phyloP scores from a whole-genome alignment of 1,140 invertebrate species.

The Aphaenogaster ashmeadi region DNA sequence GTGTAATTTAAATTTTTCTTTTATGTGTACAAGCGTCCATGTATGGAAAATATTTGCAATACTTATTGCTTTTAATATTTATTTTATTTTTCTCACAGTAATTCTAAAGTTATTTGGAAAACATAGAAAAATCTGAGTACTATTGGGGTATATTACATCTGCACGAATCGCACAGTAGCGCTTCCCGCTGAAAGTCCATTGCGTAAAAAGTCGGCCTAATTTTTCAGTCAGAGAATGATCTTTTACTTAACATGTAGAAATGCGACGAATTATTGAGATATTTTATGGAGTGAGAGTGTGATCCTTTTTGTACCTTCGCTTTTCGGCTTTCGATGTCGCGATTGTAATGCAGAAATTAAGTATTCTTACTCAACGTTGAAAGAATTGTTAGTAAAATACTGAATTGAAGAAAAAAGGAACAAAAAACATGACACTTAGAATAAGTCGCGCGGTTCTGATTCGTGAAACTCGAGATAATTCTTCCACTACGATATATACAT shows the following conservation, averaged over 20 bases:
- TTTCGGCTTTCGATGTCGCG: slow-evolving; percentile 48
- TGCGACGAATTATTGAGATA: slow-evolving; percentile 4
- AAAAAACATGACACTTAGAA: slow-evolving; percentile 54
- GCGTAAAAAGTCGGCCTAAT: slow-evolving; percentile 58
- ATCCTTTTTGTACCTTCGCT: slow-evolving; percentile 34
- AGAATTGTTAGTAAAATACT: slow-evolving; percentile 13
- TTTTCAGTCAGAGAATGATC: slow-evolving; percentile 48
- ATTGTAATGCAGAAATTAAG: slow-evolving; percentile 27
- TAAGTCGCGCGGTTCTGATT: slow-evolving; percentile 34
- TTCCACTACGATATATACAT: background rate
- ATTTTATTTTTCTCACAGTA: slow-evolving; percentile 1
- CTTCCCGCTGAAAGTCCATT: slow-evolving; percentile 44
- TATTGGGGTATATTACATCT: slow-evolving; percentile 19
- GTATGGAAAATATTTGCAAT: background rate
- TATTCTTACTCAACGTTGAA: slow-evolving; percentile 47
- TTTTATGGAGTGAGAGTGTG: slow-evolving; percentile 31
- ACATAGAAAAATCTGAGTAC: slow-evolving; percentile 15
- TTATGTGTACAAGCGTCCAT: background rate
- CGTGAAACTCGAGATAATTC: slow-evolving; percentile 32
- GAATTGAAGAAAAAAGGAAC: slow-evolving; percentile 28
- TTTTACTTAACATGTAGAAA: slow-evolving; percentile 41
- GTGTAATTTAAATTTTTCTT: background rate
- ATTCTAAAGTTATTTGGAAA: background rate
- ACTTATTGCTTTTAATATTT: background rate
- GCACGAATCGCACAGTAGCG: slow-evolving; percentile 55